Percentiles rank a stretch among this genome's conserved stretches.
Conservation (phyloP, 2,888 invertebrate species). For the Napeogenes sylphis region DNA sequence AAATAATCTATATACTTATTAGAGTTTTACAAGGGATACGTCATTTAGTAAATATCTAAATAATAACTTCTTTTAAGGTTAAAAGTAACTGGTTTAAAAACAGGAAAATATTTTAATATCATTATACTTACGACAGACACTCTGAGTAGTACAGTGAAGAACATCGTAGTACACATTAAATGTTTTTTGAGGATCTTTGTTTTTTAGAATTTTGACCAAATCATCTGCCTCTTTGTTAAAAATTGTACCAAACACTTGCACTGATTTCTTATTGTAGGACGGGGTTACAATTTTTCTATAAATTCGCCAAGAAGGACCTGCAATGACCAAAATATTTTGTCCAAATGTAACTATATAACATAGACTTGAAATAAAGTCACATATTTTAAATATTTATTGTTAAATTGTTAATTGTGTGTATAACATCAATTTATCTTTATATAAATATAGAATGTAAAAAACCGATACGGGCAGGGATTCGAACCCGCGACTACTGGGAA, state of each 20-base stretch:
- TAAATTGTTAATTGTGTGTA: too few relatives aligned
- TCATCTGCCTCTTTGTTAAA: conserved; percentile 51
- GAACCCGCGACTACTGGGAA: too few relatives aligned
- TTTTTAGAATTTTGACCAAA: conserved; percentile 38
- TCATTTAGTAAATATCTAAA: neutral
- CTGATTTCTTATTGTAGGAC: conserved; percentile 58
- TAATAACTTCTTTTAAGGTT: too few relatives aligned
- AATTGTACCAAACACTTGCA: conserved; percentile 42
- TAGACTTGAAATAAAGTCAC: neutral
- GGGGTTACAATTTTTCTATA: conserved; percentile 60
- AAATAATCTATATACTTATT: too few relatives aligned
- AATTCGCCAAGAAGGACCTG: conserved; percentile 55
- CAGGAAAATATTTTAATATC: neutral
- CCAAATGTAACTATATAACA: neutral
- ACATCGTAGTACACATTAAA: conserved; percentile 54
- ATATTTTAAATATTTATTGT: neutral
- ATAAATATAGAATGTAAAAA: too few relatives aligned
- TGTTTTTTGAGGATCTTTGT: conserved; percentile 37
- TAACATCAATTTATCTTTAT: too few relatives aligned
- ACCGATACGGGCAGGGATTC: too few relatives aligned
- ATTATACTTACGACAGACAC: conserved; percentile 58
- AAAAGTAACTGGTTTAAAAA: too few relatives aligned
- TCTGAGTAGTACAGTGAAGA: conserved; percentile 51
- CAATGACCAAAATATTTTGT: conserved; percentile 21
- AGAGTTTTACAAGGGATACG: too few relatives aligned